phyloP scores from a whole-genome alignment of 1,140 invertebrate species.

The Drosophila malerkotliana region DNA sequence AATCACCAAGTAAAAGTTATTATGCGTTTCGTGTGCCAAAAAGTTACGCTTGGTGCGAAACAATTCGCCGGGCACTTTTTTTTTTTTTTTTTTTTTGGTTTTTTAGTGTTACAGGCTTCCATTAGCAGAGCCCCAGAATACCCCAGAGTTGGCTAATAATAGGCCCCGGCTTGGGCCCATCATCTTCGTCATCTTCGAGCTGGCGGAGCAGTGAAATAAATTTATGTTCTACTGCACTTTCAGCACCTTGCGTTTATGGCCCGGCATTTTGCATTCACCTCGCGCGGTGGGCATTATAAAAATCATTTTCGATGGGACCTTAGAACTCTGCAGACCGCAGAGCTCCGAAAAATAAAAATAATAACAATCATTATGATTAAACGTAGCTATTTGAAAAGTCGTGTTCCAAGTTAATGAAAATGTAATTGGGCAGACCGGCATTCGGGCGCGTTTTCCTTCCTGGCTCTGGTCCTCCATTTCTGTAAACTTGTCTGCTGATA shows the following conservation, averaged over 20 bases:
- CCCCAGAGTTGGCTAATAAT: conserved; percentile 44
- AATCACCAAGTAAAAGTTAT: conserved; percentile 48
- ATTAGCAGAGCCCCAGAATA: conserved; percentile 37
- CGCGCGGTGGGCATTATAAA: conserved; percentile 43
- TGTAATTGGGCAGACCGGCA: conserved; percentile 76
- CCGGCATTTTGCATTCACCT: conserved; percentile 45
- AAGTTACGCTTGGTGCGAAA: conserved; percentile 66
- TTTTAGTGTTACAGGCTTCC: conserved; percentile 8
- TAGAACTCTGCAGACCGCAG: conserved; percentile 47
- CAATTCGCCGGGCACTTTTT: conserved; percentile 47
- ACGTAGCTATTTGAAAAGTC: conserved; percentile 80
- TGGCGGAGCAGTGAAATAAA: conserved; percentile 54
- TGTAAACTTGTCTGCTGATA: conserved; percentile 31
- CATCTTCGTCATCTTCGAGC: conserved; percentile 4
- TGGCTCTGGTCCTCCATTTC: conserved; percentile 20
- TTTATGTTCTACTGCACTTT: conserved; percentile 62
- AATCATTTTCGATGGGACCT: conserved; percentile 34
- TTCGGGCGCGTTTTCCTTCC: conserved; percentile 47
- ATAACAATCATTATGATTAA: conserved; percentile 84
- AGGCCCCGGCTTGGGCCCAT: conserved; percentile 34
- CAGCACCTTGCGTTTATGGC: conserved; percentile 57
- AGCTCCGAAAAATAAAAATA: conserved; percentile 55
- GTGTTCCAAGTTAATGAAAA: conserved; percentile 83
- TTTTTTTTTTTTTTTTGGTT: conserved; percentile 17
- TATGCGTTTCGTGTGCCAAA: conserved; percentile 55